Evolutionary conservation across 2,888 invertebrate genomes (phyloP).

Genomic region (Trissonchulus sp.): DNA sequence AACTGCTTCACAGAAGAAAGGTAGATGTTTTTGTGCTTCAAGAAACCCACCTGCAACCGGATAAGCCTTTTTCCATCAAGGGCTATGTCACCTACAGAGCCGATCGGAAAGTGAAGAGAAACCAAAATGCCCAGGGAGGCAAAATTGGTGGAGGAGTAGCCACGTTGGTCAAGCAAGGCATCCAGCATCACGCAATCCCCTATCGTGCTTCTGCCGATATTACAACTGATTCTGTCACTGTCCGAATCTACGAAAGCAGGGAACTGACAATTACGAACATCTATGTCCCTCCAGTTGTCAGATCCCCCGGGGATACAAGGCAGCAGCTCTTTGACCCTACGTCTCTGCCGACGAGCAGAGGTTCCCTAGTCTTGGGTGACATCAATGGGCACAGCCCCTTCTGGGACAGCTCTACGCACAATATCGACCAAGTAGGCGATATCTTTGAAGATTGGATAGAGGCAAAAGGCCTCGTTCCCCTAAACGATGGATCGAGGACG

Average conservation of each 20-base stretch:
- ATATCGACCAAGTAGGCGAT: background rate
- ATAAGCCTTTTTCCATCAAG: background rate
- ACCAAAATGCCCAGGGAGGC: slow-evolving; percentile 8
- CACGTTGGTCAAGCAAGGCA: background rate
- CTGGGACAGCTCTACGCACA: background rate
- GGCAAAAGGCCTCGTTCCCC: background rate
- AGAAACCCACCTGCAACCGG: slow-evolving; percentile 13
- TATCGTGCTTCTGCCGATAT: background rate
- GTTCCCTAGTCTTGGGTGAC: background rate
- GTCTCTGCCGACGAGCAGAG: background rate
- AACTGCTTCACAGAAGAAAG: background rate
- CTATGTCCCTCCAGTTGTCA: slow-evolving; percentile 1
- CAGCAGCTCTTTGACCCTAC: background rate
- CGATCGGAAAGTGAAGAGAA: too few species aligned
- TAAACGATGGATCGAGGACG: background rate
- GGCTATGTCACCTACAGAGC: background rate
- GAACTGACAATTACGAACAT: slow-evolving; percentile 1
- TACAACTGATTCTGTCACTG: background rate
- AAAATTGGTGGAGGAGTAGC: background rate
- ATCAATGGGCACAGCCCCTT: background rate
- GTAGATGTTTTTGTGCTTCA: background rate
- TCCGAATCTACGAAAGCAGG: background rate
- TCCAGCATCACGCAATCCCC: background rate
- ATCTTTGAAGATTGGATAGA: background rate
- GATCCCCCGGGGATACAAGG: background rate